These are phyloP conservation scores for Nomia melanderi DNA, from an alignment of 1,140 invertebrate species.

Conservation along the genomic window DNA sequence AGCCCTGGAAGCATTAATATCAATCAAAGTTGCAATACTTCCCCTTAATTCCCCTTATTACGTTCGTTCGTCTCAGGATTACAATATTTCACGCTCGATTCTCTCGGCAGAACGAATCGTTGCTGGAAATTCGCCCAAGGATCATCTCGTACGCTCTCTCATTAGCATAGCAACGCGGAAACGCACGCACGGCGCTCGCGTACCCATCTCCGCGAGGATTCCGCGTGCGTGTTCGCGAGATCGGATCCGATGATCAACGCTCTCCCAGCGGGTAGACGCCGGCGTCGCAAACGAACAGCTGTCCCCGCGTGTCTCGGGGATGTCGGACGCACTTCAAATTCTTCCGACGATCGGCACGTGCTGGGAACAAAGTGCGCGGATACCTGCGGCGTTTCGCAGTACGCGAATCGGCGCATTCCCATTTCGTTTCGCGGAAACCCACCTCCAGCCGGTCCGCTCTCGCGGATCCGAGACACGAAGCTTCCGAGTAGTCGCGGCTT, in stretches of 20 bases:
- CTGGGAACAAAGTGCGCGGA: conserved; percentile 15
- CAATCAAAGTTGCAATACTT: too few relatives aligned
- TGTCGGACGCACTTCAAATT: conserved; percentile 34
- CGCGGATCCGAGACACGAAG: neutral
- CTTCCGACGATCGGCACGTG: neutral
- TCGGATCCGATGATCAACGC: conserved; percentile 56
- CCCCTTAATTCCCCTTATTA: too few relatives aligned
- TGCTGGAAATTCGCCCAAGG: conserved; percentile 47
- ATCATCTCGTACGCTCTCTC: conserved; percentile 64
- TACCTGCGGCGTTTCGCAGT: neutral
- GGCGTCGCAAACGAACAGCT: conserved; percentile 52
- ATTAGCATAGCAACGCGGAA: conserved; percentile 72
- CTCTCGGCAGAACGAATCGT: neutral
- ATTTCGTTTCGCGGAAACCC: too few relatives aligned
- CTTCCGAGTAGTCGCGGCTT: neutral
- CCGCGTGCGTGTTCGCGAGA: conserved; percentile 17
- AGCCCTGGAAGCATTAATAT: too few relatives aligned
- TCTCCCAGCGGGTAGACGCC: conserved; percentile 52
- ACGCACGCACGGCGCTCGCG: conserved; percentile 57
- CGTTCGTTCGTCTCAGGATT: too few relatives aligned
- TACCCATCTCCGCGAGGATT: conserved; percentile 27
- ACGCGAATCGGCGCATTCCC: neutral
- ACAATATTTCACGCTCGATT: neutral
- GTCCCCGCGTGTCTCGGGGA: conserved; percentile 21
- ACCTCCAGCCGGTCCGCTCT: too few relatives aligned